Base-by-base conservation (phyloP, 2,888 invertebrate genomes). In the Heteropelma amictum region DNA sequence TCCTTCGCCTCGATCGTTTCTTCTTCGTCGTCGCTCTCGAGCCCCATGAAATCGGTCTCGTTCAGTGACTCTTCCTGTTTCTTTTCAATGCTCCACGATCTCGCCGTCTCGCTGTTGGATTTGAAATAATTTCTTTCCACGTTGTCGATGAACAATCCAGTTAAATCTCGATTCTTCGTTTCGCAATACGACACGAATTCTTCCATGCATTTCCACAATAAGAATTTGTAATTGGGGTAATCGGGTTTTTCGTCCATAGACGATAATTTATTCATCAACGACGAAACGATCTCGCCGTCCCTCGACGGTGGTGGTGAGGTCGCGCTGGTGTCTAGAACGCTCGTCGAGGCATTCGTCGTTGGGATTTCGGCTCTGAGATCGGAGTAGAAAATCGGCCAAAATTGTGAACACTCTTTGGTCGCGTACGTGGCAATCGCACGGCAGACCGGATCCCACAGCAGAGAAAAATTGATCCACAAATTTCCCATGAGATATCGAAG, bases 391-490 rank as follows among this genome's bases (percentile, higher is more conserved):
- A 93, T 90, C 0, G 90, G 89, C 96, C 96, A 97, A 89, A 96
- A 96, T 23, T 91, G 90, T n/a, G 92, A 89, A 0, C 84, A 89
- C 1, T 85, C 82, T 58, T 84, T 85, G 3, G 58, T 91, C 0
- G 96, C 95, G 85, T 95, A 95, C 0, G 94, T 92, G 1, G 93
- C 92, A 51, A 98, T 93, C 40, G 97, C 91, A 83, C 95, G 93
- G 12, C 92, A 90, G 0, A 95, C 91, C 0, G 97, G 96, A 76
- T 95, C 94, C 98, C 98, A 98, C 0, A 98, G 87, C 10, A 97
- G 90, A 80, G 95, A 95, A 84, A 98, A 98, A 87, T 98, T 98
- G 17, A 95, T 91, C 87, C 95, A 96, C 54, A 98, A 90, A 72
- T 93, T 92, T 1, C 98, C 97, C 30, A 98, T 91, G 82, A 98